Conservation (phyloP, 2,797 vertebrate species). For the Lates japonicus region DNA sequence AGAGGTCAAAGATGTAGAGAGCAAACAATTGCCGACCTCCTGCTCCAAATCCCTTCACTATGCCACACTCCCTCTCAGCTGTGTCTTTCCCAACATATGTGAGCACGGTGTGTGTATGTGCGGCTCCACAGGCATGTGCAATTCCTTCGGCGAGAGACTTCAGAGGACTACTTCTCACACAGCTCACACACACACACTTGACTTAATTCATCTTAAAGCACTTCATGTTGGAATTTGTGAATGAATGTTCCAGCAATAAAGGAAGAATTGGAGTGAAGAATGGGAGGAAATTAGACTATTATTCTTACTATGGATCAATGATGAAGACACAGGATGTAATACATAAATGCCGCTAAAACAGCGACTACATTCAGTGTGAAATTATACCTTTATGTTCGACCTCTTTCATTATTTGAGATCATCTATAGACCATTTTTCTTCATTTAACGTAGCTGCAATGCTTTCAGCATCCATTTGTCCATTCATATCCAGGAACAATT, state of each 20-base stretch:
- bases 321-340: constrained; percentile 25
- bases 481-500: constrained; percentile 4
- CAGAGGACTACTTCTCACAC: constrained; percentile 39
- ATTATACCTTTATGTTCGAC: constrained; percentile 8
- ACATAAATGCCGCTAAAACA: constrained; percentile 29
- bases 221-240: constrained; percentile 41
- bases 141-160: constrained; percentile 57
- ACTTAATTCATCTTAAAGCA: constrained; percentile 53
- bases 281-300: neutral
- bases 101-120: constrained; percentile 27
- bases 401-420: neutral
- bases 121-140: constrained; percentile 51
- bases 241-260: constrained; percentile 28
- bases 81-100: constrained; percentile 68
- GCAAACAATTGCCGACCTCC: constrained; percentile 72
- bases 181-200: constrained; percentile 23
- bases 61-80: constrained; percentile 73
- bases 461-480: constrained; percentile 5
- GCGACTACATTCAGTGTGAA: neutral
- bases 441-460: neutral
- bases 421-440: constrained; percentile 8
- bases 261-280: neutral
- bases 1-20: constrained; percentile 77
- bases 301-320: constrained; percentile 19
- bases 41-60: constrained; percentile 63